Base-by-base conservation (phyloP, 1,140 invertebrate genomes). In the Leucophenga varia region DNA sequence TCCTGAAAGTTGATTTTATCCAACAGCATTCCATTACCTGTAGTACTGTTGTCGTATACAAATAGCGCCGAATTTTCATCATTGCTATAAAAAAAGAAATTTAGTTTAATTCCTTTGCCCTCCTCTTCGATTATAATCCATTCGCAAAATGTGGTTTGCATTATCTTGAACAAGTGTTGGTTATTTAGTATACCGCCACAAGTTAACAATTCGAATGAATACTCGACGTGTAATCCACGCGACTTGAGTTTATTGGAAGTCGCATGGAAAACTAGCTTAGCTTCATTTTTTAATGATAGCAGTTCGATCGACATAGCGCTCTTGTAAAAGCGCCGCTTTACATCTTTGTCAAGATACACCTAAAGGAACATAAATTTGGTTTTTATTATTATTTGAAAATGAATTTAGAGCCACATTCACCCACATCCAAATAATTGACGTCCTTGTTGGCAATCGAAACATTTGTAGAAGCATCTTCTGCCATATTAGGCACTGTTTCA, bases 81-180 rank as follows among this genome's bases (percentile, higher is more conserved):
- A n/a, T n/a, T n/a, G n/a, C n/a, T n/a, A n/a, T n/a, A n/a, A n/a
- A n/a, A n/a, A n/a, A n/a, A n/a, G n/a, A n/a, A n/a, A n/a, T n/a
- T n/a, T n/a, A n/a, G n/a, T n/a, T n/a, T n/a, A n/a, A n/a, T n/a
- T n/a, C n/a, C n/a, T 55, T 82, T 78, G 19, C 84, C 86, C 21
- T 79, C 69, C 1, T 84, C 80, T 8, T 86, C 89, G 39, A 79
- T 77, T 32, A 97, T 83, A 3, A 86, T 77, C 91, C 91, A 96
- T 16, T 74, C 80, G 72, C 91, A 95, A 5, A 17, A 10, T 0
- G 0, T 0, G 1, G 1, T 1, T 5, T 0, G 1, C 2, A 8
- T 0, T 3, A 0, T 0, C 1, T 1, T 0, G 0, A 22, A 0
- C 2, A 22, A 2, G 0, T 2, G 4, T 34, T 34, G 35, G 3